A percentile compares a stretch with the other conserved stretches of the same genome.
Evolutionary conservation across 1,140 invertebrate species (phyloP).

Genomic region (Argopecten irradians): DNA sequence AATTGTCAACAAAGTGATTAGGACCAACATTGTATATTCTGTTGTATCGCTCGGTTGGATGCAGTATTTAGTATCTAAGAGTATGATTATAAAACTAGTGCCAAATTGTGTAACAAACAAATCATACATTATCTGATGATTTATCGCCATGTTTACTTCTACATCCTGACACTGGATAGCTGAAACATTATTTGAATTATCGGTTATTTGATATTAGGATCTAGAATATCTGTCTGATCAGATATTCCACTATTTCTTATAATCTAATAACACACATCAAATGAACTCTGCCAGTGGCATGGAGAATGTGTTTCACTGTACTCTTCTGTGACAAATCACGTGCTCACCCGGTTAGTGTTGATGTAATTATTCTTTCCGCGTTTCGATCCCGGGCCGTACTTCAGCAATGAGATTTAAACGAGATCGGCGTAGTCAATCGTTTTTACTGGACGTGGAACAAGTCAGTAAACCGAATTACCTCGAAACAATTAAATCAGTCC

Average conservation of each 20-base stretch:
- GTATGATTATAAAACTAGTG: too few relatives aligned
- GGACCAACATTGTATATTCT: too few relatives aligned
- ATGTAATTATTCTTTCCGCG: background rate
- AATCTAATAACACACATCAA: background rate
- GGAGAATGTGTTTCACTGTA: background rate
- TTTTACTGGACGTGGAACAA: background rate
- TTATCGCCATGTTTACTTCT: background rate
- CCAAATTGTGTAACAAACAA: too few relatives aligned
- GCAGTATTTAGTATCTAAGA: too few relatives aligned
- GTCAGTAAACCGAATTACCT: background rate
- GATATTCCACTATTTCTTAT: background rate
- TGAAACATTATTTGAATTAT: background rate
- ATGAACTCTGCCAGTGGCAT: background rate
- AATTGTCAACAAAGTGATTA: too few relatives aligned
- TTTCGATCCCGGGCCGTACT: background rate
- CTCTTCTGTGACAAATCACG: background rate
- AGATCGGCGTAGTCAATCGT: background rate
- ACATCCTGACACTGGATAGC: too few relatives aligned
- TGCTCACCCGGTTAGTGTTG: background rate
- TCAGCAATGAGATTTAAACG: constrained; percentile 9
- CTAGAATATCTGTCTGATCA: background rate
- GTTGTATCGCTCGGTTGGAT: too few relatives aligned
- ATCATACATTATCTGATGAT: too few relatives aligned
- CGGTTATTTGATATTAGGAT: background rate
- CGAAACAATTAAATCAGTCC: constrained; percentile 2